These are phyloP conservation scores for Catalaphyllia jardinei DNA, from an alignment of 64 coral and sea anemone genomes.

Conservation along the genomic window DNA sequence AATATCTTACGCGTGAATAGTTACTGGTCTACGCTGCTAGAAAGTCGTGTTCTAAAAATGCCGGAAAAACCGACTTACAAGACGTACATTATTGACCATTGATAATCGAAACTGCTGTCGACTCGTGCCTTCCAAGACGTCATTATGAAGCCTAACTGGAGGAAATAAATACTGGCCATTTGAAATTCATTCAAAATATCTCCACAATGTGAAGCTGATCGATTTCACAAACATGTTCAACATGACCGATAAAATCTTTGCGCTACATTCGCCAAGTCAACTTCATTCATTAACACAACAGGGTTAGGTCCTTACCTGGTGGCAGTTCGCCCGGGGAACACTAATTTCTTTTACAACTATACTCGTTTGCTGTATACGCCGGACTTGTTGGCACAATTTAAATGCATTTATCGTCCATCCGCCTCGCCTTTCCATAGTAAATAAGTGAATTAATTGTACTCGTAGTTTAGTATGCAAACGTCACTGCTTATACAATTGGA, in stretches of 20 bases:
- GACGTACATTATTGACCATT: neutral
- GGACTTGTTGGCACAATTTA: neutral
- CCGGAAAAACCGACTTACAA: neutral
- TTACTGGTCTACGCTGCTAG: neutral
- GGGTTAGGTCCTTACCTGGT: neutral
- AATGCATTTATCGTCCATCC: conserved; percentile 11
- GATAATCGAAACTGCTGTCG: neutral
- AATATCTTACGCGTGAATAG: neutral
- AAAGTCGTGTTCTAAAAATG: neutral
- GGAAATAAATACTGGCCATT: neutral
- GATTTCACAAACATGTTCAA: neutral
- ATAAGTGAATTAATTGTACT: conserved; percentile 26
- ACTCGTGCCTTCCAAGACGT: neutral
- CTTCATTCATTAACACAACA: neutral
- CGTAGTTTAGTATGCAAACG: conserved; percentile 5
- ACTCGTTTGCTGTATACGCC: neutral
- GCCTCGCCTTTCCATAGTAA: neutral
- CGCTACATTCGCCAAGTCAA: neutral
- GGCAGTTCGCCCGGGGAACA: neutral
- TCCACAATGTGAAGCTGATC: neutral
- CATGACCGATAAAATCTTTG: neutral
- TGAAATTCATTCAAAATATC: conserved; percentile 2
- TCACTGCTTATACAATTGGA: neutral
- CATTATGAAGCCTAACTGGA: neutral
- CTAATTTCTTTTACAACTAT: neutral